Percentiles rank a stretch among this genome's conserved stretches.
Conservation (phyloP, 2,888 invertebrate species). For the Thyatira batis region DNA sequence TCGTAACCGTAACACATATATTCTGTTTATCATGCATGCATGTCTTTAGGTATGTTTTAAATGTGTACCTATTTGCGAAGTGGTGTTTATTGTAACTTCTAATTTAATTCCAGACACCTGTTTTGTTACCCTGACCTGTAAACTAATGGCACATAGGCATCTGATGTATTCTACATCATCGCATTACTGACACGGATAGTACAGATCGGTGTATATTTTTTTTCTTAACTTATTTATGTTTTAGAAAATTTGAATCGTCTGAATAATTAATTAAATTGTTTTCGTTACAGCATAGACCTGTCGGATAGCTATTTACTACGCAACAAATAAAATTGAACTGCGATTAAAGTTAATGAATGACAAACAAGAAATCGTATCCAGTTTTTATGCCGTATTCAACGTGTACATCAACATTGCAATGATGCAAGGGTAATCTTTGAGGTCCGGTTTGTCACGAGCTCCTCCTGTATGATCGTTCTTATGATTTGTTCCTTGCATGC, state of each 20-base stretch:
- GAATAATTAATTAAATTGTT: background rate
- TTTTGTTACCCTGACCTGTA: constrained; percentile 1
- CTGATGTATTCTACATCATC: background rate
- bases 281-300: background rate
- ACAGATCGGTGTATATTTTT: too few species aligned
- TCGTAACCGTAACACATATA: constrained; percentile 5
- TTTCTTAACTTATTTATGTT: background rate
- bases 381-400: constrained; percentile 1
- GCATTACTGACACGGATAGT: background rate
- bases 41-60: constrained; percentile 3
- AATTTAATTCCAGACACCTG: constrained; percentile 19
- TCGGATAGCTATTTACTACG: background rate
- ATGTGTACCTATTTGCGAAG: background rate
- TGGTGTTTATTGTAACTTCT: constrained; percentile 22
- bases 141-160: constrained; percentile 12
- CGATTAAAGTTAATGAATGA: constrained; percentile 2
- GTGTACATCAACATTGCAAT: background rate
- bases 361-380: background rate
- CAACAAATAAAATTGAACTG: background rate
- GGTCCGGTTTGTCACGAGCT: background rate
- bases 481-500: background rate
- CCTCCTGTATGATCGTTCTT: background rate
- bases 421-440: constrained; percentile 5
- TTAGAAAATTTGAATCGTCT: background rate
- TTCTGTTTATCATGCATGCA: background rate